Evolutionary conservation across 2,888 invertebrate genomes (phyloP).

Genomic region (Drosophila mimica): DNA sequence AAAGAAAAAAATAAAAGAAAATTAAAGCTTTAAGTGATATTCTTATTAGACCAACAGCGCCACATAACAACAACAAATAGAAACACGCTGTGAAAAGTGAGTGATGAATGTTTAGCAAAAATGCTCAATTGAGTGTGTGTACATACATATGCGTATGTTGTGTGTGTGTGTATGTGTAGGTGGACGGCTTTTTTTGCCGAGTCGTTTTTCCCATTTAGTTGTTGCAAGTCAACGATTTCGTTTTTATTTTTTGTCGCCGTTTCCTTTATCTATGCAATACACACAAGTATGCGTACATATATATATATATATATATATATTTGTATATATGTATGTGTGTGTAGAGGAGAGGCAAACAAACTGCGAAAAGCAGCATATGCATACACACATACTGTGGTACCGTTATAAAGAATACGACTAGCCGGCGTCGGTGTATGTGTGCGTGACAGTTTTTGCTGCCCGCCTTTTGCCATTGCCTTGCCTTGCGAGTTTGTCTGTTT

Average conservation of each 20-base stretch:
- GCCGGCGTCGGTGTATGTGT: slow-evolving; percentile 38
- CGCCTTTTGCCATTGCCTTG: neutral
- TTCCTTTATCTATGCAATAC: slow-evolving; percentile 39
- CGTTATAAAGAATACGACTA: slow-evolving; percentile 39
- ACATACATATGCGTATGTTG: slow-evolving; percentile 8
- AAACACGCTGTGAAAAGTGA: slow-evolving; percentile 54
- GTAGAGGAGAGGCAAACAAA: slow-evolving; percentile 15
- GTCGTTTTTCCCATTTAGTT: slow-evolving; percentile 22
- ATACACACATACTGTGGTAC: slow-evolving; percentile 23
- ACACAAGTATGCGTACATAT: neutral
- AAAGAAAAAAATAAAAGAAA: slow-evolving; percentile 45
- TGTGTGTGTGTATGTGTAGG: neutral
- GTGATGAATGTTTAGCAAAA: slow-evolving; percentile 42
- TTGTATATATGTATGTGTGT: neutral
- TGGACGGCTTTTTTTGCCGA: slow-evolving; percentile 21
- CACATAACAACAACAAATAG: slow-evolving; percentile 26
- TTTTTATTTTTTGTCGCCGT: slow-evolving; percentile 30
- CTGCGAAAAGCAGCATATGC: slow-evolving; percentile 12
- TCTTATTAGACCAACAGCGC: slow-evolving; percentile 31
- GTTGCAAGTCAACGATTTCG: slow-evolving; percentile 19
- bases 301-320: neutral
- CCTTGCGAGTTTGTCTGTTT: neutral
- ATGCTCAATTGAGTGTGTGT: slow-evolving; percentile 4
- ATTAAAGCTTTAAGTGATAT: slow-evolving; percentile 56
- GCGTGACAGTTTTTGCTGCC: slow-evolving; percentile 10